Evolutionary conservation across 2,797 vertebrate species (phyloP), one percentile per base, ranked within the genome.

Genomic region (Diceros bicornis): DNA sequence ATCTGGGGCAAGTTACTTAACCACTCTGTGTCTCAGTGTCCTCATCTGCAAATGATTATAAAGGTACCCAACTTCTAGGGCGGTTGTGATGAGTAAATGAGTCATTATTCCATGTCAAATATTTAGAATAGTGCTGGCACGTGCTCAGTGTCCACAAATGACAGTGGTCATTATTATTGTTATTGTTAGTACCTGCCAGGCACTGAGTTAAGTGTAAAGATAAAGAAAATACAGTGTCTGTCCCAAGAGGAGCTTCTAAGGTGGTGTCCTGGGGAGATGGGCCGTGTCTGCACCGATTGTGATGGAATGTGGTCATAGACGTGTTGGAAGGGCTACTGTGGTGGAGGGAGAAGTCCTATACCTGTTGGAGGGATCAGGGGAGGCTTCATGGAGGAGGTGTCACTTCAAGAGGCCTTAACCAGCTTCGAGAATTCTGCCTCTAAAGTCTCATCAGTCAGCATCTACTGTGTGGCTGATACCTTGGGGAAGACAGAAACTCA

Each of bases 321-420:
- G 11, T 8, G 10, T 34, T 41, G 23, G 59, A 52, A 74, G 77
- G 64, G 14, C 10, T 5, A 1, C n/a, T 6, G 41, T 9, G 16
- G 5, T 5, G 16, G 34, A 50, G 57, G 59, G 47, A 78, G 62
- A 85, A 69, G 11, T 34, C 12, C 29, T 37, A 1, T 23, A 7
- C 50, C 17, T 86, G 41, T 62, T 75, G 18, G 21, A 82, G 84
- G 37, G 4, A 47, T 64, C 55, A 3, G 8, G 23, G 44, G 44
- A 82, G 69, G 64, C 93, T 89, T 96, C 85, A 1, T 7, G 44
- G 77, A 96, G 50, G 92, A 89, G 69, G 64, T 57, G 29, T 7
- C 68, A 3, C 69, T 59, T 61, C 11, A 10, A 57, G 27, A 72
- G 23, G 27, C 44, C 57, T 87, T 77, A 17, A 17, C 29, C 52